A percentile compares a stretch with the other conserved stretches of the same genome.
phyloP scores from a whole-genome alignment of 1,140 invertebrate genomes.

The Drosophila persimilis region DNA sequence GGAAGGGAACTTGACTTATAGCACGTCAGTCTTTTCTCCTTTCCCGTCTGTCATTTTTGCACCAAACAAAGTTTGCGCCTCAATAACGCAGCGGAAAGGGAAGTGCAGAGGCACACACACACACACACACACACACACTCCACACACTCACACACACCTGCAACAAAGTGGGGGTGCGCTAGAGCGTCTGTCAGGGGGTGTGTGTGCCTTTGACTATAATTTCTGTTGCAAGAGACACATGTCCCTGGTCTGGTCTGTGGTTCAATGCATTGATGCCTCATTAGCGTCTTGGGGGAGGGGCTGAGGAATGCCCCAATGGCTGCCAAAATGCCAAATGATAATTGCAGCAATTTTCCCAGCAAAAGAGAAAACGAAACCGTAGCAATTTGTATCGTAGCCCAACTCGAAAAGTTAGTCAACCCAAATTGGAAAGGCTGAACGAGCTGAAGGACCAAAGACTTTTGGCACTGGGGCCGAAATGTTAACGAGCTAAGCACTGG shows the following conservation, averaged over 20 bases:
- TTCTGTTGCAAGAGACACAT: slow-evolving; percentile 42
- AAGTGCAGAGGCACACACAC: slow-evolving; percentile 48
- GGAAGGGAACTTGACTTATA: slow-evolving; percentile 71
- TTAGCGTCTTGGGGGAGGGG: slow-evolving; percentile 36
- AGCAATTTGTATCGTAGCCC: slow-evolving; percentile 65
- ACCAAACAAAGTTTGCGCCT: slow-evolving; percentile 50
- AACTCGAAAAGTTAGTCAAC: slow-evolving; percentile 62
- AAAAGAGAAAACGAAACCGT: slow-evolving; percentile 29
- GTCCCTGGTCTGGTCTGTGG: slow-evolving; percentile 9
- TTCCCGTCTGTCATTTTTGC: slow-evolving; percentile 17
- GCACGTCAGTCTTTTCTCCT: slow-evolving; percentile 2
- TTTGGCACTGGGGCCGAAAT: slow-evolving; percentile 67
- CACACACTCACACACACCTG: no score
- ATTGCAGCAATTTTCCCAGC: slow-evolving; percentile 67
- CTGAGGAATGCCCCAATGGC: slow-evolving; percentile 7
- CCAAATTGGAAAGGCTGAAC: slow-evolving; percentile 45
- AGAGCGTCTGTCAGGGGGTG: background rate
- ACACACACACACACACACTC: background rate
- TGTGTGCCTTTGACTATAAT: slow-evolving; percentile 45
- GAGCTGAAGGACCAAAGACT: slow-evolving; percentile 9
- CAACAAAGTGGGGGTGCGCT: background rate
- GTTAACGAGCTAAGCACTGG: slow-evolving; percentile 65
- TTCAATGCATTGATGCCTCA: slow-evolving; percentile 60
- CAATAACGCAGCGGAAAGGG: slow-evolving; percentile 71
- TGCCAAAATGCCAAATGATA: slow-evolving; percentile 59